A percentile compares a stretch with the other conserved stretches of the same genome.
phyloP scores from a whole-genome alignment of 2,888 invertebrate species.

The Timema podura region DNA sequence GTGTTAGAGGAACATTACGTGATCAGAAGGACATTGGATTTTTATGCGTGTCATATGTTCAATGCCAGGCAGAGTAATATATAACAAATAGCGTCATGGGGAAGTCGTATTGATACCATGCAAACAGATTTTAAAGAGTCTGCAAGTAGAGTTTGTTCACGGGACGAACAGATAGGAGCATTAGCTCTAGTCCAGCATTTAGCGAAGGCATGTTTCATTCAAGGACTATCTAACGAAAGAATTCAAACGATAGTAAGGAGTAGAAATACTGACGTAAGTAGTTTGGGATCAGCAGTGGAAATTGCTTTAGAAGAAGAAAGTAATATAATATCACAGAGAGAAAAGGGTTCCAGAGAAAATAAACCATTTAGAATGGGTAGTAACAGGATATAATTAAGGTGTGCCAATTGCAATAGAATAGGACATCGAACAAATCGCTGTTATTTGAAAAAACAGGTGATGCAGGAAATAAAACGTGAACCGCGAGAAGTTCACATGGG shows the following conservation, averaged over 20 bases:
- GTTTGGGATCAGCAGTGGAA: background rate
- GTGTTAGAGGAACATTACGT: background rate
- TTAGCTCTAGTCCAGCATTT: background rate
- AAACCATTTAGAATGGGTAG: no score
- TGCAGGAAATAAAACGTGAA: no score
- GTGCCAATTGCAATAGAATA: no score
- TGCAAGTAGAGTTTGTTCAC: background rate
- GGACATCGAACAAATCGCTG: no score
- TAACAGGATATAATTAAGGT: no score
- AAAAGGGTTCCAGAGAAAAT: no score
- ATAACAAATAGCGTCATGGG: background rate
- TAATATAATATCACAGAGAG: background rate
- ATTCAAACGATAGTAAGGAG: background rate
- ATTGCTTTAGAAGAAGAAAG: background rate
- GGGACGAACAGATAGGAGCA: background rate
- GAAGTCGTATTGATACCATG: background rate
- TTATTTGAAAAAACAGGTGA: no score
- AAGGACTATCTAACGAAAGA: background rate
- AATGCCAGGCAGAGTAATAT: background rate
- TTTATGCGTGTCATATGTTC: background rate
- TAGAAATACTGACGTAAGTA: no score
- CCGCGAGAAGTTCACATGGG: no score
- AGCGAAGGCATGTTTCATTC: background rate
- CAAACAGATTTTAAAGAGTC: background rate
- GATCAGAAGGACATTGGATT: background rate